Base-by-base conservation (phyloP, 2,888 invertebrate species). In the Limnephilus marmoratus region DNA sequence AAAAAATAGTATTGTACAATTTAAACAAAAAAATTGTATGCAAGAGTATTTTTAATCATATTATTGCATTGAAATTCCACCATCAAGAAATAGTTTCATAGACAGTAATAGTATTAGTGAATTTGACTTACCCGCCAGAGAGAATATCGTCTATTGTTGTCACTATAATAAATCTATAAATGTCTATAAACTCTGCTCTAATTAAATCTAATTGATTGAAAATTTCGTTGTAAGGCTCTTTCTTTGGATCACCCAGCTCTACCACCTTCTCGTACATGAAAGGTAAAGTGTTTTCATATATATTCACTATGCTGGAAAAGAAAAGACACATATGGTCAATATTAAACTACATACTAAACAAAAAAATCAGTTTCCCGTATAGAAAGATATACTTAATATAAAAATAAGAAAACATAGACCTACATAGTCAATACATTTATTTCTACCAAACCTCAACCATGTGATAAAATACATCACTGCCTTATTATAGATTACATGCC, bases 221-320 rank as follows among this genome's bases (percentile, higher is more conserved):
- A 2, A 96, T 94, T 91, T 96, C 96, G 0, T 95, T 94, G 68
- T 94, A 95, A 81, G 94, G 94, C 1, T 94, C 94, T 85, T 95
- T 95, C 2, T 95, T 95, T 86, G 95, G 95, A n/a, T 96, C 96
- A 0, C 95, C 96, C 4, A 96, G 94, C 91, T 95, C 95, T 89
- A 96, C 95, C 41, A 98, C 94, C 93, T 96, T 96, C 94, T 97
- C 97, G 94, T 97, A 97, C 92, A 99, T 94, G 94, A 96, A 96
- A 24, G 98, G 97, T 94, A 98, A 96, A 9, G 97, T 97, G 94
- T 96, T 96, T 94, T 98, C 98, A 95, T 99, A 99, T 93, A 98
- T 96, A 93, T 97, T 97, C 93, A 98, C 97, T 95, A 98, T 96
- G 95, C 98, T 98, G 96, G 87, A 96, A 95, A 91, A 93, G 94